Evolutionary conservation across 2,888 invertebrate genomes (phyloP).

Genomic region (Nebria brevicollis): DNA sequence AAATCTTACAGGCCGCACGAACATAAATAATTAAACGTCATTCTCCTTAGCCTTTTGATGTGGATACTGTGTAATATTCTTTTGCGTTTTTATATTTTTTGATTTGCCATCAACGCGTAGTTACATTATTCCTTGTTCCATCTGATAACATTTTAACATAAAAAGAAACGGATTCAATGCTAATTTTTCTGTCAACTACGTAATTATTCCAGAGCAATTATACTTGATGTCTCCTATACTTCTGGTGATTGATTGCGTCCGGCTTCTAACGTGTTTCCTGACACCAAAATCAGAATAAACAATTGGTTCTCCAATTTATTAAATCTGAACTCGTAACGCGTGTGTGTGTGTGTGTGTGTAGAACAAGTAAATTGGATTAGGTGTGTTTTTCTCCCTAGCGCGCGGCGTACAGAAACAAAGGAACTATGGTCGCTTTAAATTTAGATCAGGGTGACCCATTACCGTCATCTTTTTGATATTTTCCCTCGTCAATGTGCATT

Average conservation of each 20-base stretch:
- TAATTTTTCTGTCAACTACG: not conserved
- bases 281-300: not conserved
- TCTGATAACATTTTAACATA: not conserved
- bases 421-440: not conserved
- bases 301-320: not conserved
- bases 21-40: not conserved
- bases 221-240: not conserved
- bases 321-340: not conserved
- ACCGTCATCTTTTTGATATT: conserved; percentile 31
- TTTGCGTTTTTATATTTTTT: too few species aligned
- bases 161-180: not conserved
- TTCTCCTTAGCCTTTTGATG: not conserved
- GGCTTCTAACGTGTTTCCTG: not conserved
- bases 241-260: not conserved
- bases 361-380: not conserved
- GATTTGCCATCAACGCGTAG: not conserved
- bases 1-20: not conserved
- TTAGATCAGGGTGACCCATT: conserved; percentile 4
- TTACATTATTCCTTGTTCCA: not conserved
- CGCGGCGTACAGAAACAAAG: not conserved
- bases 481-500: conserved; percentile 27
- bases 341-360: not conserved
- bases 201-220: not conserved
- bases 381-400: not conserved
- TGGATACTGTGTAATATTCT: too few species aligned